These are phyloP conservation scores for Drosophila neutralis DNA, from an alignment of 2,888 invertebrate species.

Conservation along the genomic window DNA sequence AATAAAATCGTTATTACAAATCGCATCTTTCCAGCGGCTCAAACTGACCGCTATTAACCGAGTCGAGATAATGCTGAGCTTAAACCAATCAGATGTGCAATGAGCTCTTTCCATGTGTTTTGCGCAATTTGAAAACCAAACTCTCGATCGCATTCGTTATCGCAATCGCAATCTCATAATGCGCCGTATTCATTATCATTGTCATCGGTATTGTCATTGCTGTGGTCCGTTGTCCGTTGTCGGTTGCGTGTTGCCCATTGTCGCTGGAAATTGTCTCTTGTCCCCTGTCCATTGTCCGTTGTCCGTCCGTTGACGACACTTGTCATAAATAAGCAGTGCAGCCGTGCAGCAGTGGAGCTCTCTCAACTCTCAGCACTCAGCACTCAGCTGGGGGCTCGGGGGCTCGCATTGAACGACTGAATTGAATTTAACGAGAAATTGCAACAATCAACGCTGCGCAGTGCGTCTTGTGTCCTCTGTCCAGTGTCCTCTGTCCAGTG, in stretches of 20 bases:
- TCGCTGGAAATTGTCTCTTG: conserved; percentile 19
- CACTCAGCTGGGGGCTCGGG: conserved; percentile 7
- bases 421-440: conserved; percentile 80
- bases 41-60: conserved; percentile 4
- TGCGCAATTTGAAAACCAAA: conserved; percentile 71
- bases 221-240: conserved; percentile 25
- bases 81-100: conserved; percentile 48
- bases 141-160: conserved; percentile 29
- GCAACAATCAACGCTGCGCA: conserved; percentile 74
- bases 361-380: conserved; percentile 13
- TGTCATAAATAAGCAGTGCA: conserved; percentile 66
- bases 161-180: conserved; percentile 62
- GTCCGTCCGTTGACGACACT: conserved; percentile 35
- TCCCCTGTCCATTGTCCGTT: conserved; percentile 18
- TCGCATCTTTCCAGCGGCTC: neutral
- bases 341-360: conserved; percentile 13
- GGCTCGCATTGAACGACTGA: conserved; percentile 68
- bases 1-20: conserved; percentile 1
- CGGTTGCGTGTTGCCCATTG: conserved; percentile 25
- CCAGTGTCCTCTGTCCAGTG: conserved; percentile 8
- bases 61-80: conserved; percentile 2
- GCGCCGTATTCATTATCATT: conserved; percentile 62
- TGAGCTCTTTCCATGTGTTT: conserved; percentile 58
- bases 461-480: conserved; percentile 31
- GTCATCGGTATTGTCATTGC: conserved; percentile 44